phyloP scores from a whole-genome alignment of 1,140 invertebrate species.

The Sitodiplosis mosellana region DNA sequence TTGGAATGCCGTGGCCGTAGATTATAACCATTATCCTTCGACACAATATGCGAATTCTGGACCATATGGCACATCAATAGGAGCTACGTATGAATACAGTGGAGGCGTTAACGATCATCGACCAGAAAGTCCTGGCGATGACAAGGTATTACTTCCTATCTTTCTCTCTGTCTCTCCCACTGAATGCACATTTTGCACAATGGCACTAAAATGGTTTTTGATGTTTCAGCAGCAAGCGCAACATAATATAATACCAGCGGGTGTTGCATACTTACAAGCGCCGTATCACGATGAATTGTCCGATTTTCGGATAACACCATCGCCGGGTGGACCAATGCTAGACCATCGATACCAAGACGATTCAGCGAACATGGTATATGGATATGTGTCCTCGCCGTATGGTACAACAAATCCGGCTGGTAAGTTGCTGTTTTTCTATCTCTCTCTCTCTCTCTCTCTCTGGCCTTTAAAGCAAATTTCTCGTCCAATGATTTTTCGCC shows the following conservation, averaged over 20 bases:
- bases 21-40: conserved; percentile 34
- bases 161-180: too few species aligned
- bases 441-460: too few species aligned
- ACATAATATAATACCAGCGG: conserved; percentile 5
- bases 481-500: too few species aligned
- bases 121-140: too few species aligned
- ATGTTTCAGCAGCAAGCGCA: background rate
- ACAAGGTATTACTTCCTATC: too few species aligned
- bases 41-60: conserved; percentile 22
- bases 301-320: conserved; percentile 50
- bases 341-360: conserved; percentile 30
- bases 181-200: too few species aligned
- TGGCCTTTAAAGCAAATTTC: too few species aligned
- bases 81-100: background rate
- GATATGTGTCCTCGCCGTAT: conserved; percentile 43
- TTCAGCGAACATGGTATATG: conserved; percentile 36
- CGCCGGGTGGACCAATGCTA: conserved; percentile 34
- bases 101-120: too few species aligned
- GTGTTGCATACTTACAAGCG: conserved; percentile 17
- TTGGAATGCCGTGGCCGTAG: conserved; percentile 12
- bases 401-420: conserved; percentile 27
- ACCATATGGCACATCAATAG: conserved; percentile 4
- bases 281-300: conserved; percentile 36
- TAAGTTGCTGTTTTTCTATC: too few species aligned
- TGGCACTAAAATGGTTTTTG: too few species aligned